These are phyloP conservation scores for Lepidochitona cinerea DNA, from an alignment of 2,888 invertebrate species.

Conservation along the genomic window DNA sequence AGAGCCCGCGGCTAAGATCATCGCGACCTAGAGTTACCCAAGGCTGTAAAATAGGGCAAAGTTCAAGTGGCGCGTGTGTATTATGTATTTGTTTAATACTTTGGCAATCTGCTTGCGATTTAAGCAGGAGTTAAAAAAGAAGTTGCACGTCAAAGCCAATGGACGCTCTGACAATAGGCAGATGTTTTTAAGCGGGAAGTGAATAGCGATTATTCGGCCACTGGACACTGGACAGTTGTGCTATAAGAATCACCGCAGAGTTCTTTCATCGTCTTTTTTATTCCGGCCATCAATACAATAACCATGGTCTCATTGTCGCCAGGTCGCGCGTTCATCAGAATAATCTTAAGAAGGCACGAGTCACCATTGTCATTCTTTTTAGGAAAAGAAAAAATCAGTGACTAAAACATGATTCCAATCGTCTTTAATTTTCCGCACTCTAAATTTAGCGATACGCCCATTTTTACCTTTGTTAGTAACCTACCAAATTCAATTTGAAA, in stretches of 20 bases:
- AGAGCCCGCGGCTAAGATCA: no score
- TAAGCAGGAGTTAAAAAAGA: neutral
- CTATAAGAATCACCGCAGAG: neutral
- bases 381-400: no score
- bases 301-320: neutral
- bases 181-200: neutral
- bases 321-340: no score
- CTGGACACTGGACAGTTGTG: neutral
- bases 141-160: neutral
- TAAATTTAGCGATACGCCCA: no score
- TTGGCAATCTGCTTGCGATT: neutral
- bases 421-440: no score
- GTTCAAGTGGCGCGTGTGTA: neutral
- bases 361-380: no score
- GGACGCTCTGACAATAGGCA: neutral
- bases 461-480: no score
- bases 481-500: no score
- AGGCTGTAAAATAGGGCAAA: neutral
- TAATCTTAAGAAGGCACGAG: no score
- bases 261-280: neutral
- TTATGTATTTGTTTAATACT: neutral
- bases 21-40: neutral
- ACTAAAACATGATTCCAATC: no score
- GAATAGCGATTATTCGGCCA: neutral
- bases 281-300: no score